Conservation (phyloP, 2,113 vertebrate genomes). For the Oxygymnocypris stewartii region DNA sequence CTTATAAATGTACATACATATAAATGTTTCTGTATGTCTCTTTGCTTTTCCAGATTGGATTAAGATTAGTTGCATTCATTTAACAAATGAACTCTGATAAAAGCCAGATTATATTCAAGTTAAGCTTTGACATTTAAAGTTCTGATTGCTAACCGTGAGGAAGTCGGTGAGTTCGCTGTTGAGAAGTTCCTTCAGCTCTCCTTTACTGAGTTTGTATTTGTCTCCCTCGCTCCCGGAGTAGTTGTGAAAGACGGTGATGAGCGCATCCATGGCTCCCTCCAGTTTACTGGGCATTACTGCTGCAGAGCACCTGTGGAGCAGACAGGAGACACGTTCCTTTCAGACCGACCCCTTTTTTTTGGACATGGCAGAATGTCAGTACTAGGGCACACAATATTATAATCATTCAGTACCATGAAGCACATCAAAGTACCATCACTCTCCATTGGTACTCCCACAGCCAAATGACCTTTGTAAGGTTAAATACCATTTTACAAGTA, state of each 20-base stretch:
- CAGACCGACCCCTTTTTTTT: too few species aligned
- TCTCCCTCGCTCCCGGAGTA: slow-evolving; percentile 88
- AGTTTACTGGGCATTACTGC: slow-evolving; percentile 81
- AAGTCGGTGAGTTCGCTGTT: slow-evolving; percentile 86
- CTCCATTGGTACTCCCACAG: neutral
- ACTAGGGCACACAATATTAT: neutral
- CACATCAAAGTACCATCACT: neutral
- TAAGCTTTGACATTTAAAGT: neutral
- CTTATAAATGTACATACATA: neutral
- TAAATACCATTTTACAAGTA: neutral
- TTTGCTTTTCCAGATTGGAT: neutral
- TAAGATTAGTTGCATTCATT: neutral
- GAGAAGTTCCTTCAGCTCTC: slow-evolving; percentile 85
- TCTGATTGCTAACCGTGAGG: slow-evolving; percentile 77
- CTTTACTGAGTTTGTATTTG: slow-evolving; percentile 88
- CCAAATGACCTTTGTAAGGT: neutral
- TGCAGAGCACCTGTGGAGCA: slow-evolving; percentile 8
- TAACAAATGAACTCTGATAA: neutral
- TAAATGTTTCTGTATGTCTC: neutral
- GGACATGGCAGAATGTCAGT: neutral
- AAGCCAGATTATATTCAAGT: neutral
- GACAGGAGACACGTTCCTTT: neutral
- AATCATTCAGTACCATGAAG: neutral
- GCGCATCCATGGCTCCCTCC: slow-evolving; percentile 85
- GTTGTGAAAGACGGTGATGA: slow-evolving; percentile 86